A percentile compares a stretch with the other conserved stretches of the same genome.
Evolutionary conservation across 2,888 invertebrate species (phyloP).

Genomic region (Rhorus exstirpatorius): DNA sequence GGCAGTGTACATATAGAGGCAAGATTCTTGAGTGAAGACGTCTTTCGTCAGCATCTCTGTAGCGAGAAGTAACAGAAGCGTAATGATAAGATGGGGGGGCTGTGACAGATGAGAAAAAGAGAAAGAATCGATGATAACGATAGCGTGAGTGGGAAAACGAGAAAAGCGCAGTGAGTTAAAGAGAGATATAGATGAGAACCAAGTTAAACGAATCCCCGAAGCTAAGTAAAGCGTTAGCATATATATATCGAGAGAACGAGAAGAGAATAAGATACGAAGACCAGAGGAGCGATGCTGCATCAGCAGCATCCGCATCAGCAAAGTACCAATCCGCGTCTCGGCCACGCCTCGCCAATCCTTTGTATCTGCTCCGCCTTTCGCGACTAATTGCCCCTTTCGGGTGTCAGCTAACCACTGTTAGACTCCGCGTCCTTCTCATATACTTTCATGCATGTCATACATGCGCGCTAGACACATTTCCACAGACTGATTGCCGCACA

Average conservation of each 20-base stretch:
- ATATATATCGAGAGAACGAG: slow-evolving; percentile 49
- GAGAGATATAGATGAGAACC: background rate
- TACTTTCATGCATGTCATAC: slow-evolving; percentile 15
- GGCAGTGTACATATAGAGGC: slow-evolving; percentile 2
- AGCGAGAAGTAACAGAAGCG: too few relatives aligned
- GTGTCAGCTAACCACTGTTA: slow-evolving; percentile 55
- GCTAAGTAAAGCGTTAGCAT: background rate
- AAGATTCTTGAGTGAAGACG: slow-evolving; percentile 68
- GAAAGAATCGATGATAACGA: background rate
- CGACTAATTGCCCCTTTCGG: slow-evolving; percentile 78
- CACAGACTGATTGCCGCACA: slow-evolving; percentile 51
- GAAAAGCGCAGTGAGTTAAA: background rate
- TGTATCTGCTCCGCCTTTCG: slow-evolving; percentile 81
- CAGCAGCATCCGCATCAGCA: slow-evolving; percentile 60
- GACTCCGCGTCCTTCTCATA: slow-evolving; percentile 15
- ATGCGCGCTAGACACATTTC: slow-evolving; percentile 24
- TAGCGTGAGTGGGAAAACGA: background rate
- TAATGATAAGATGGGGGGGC: background rate
- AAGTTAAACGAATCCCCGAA: slow-evolving; percentile 1
- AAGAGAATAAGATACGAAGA: slow-evolving; percentile 67
- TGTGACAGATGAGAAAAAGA: background rate
- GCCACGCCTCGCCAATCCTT: slow-evolving; percentile 83
- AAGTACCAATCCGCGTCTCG: slow-evolving; percentile 71
- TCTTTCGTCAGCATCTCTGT: slow-evolving; percentile 64
- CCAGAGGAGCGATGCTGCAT: slow-evolving; percentile 70